Percentiles rank a stretch among this genome's conserved stretches.
Conservation (phyloP, 1,140 invertebrate species). For the Potamilus streckersoni region DNA sequence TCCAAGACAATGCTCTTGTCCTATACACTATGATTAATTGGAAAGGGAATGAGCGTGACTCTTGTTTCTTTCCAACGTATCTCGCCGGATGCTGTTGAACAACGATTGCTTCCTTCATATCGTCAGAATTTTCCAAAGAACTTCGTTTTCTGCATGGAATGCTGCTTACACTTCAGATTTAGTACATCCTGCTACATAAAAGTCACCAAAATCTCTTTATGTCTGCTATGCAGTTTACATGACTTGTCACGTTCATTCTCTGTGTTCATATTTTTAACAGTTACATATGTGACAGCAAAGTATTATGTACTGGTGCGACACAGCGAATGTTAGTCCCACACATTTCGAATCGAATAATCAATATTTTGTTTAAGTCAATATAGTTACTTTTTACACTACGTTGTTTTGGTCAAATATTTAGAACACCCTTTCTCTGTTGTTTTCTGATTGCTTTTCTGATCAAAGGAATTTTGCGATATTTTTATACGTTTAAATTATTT, state of each 20-base stretch:
- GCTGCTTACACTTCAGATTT: constrained; percentile 2
- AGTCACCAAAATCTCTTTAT: constrained; percentile 5
- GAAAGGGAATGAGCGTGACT: neutral
- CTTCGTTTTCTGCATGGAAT: neutral
- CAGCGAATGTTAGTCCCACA: no score
- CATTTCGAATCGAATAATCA: no score
- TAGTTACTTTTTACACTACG: no score
- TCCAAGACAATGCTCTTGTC: constrained; percentile 5
- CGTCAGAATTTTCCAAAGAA: neutral
- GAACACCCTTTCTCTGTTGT: no score
- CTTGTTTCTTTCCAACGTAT: neutral
- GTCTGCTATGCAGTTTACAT: neutral
- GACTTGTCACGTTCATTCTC: neutral
- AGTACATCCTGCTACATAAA: constrained; percentile 9
- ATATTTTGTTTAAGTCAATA: no score
- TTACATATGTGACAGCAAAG: neutral
- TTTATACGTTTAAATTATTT: no score
- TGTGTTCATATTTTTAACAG: neutral
- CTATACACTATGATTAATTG: neutral
- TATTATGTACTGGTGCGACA: constrained; percentile 1
- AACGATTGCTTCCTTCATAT: neutral
- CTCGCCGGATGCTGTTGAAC: constrained; percentile 6
- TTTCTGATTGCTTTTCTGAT: no score
- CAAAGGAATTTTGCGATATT: no score
- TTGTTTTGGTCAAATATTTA: no score